Evolutionary conservation across 2,888 invertebrate genomes (phyloP).

Genomic region (Spisula subtruncata): DNA sequence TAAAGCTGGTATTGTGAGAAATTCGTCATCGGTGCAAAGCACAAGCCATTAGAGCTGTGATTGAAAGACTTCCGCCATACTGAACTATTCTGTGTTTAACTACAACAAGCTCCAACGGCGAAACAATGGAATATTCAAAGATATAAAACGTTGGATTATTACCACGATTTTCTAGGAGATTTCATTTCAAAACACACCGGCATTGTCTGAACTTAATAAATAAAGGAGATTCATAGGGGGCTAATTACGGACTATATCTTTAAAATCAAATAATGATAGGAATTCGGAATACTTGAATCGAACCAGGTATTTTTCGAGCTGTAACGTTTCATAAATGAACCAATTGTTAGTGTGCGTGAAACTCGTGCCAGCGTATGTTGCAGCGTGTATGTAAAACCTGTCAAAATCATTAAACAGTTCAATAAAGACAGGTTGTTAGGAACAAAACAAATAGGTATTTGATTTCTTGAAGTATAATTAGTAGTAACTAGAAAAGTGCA

Average conservation of each 20-base stretch:
- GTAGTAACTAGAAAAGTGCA: slow-evolving; percentile 2
- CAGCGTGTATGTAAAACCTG: background rate
- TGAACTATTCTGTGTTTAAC: too few relatives aligned
- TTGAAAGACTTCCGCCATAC: too few relatives aligned
- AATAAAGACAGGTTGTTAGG: background rate
- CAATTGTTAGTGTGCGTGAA: background rate
- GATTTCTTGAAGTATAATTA: background rate
- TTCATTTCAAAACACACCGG: too few relatives aligned
- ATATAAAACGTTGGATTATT: too few relatives aligned
- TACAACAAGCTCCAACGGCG: too few relatives aligned
- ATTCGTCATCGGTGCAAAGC: too few relatives aligned
- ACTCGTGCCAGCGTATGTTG: background rate
- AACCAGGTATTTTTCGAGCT: background rate
- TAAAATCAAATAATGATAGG: background rate
- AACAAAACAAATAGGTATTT: slow-evolving; percentile 3
- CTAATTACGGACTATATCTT: background rate
- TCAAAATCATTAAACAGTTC: background rate
- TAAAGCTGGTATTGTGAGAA: too few relatives aligned
- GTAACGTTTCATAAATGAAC: background rate
- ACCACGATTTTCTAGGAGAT: too few relatives aligned
- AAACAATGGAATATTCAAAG: too few relatives aligned
- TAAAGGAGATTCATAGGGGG: too few relatives aligned
- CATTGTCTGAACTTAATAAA: too few relatives aligned
- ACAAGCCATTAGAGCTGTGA: too few relatives aligned
- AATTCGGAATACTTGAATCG: background rate